Conservation (phyloP, 1,140 invertebrate species). For the Yoshiicerus persimilis region DNA sequence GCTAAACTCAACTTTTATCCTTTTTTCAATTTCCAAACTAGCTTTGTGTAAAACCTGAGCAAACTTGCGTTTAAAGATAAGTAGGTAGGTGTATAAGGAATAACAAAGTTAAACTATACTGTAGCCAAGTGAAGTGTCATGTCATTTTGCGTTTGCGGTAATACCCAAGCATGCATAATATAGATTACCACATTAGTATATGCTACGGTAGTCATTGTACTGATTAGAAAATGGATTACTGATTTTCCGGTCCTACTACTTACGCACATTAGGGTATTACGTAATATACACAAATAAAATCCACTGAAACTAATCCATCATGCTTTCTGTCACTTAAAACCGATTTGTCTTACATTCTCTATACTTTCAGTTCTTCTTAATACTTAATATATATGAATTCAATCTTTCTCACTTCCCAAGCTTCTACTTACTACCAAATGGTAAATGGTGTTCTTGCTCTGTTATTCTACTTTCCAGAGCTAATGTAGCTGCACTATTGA, state of each 20-base stretch:
- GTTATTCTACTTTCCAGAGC: too few species aligned
- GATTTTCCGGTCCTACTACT: not conserved
- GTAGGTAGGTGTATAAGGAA: too few species aligned
- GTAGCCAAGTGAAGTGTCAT: not conserved
- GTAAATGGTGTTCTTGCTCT: too few species aligned
- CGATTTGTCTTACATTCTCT: not conserved
- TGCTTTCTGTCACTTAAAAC: slow-evolving; percentile 2
- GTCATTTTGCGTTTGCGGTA: not conserved
- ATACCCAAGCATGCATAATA: not conserved
- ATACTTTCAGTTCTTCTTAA: not conserved
- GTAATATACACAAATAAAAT: not conserved
- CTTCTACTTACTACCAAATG: not conserved
- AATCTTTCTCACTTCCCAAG: not conserved
- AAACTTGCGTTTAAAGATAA: too few species aligned
- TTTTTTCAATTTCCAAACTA: not conserved
- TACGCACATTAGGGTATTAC: not conserved
- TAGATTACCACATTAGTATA: not conserved
- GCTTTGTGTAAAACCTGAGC: not conserved
- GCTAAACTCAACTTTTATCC: not conserved
- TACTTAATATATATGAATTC: not conserved
- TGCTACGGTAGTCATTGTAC: not conserved
- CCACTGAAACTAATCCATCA: not conserved
- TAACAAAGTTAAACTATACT: too few species aligned
- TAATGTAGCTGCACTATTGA: not conserved
- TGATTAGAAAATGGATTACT: slow-evolving; percentile 17